Percentiles rank a stretch among this genome's conserved stretches.
Conservation (phyloP, 2,113 vertebrate species). For the Lota lota region DNA sequence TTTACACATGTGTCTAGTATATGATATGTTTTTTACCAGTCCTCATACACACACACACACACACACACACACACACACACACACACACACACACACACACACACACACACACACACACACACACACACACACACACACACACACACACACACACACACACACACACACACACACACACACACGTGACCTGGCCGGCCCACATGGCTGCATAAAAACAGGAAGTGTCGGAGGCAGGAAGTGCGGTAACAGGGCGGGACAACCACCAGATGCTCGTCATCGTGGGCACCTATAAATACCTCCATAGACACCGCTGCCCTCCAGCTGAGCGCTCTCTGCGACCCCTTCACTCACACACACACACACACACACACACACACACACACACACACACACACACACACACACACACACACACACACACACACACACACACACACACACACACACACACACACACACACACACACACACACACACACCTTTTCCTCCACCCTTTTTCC, state of each 20-base stretch:
- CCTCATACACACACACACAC: constrained; percentile 8
- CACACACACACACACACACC: too few relatives aligned
- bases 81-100: neutral
- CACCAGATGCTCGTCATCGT: constrained; percentile 28
- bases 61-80: constrained; percentile 16
- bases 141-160: constrained; percentile 8
- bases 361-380: too few relatives aligned
- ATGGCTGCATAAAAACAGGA: constrained; percentile 58
- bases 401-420: too few relatives aligned
- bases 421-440: neutral
- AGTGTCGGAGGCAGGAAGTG: constrained; percentile 59
- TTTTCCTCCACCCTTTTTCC: too few relatives aligned
- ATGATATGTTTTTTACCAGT: constrained; percentile 16
- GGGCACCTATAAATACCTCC: constrained; percentile 50
- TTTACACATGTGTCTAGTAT: constrained; percentile 20
- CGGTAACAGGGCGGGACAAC: constrained; percentile 41
- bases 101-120: constrained; percentile 3
- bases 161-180: constrained; percentile 15
- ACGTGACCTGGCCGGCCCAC: constrained; percentile 22
- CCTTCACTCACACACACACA: constrained; percentile 9
- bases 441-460: too few relatives aligned
- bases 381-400: too few relatives aligned
- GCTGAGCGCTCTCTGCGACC: neutral
- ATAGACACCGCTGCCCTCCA: neutral
- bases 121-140: neutral